A percentile compares a stretch with the other conserved stretches of the same genome.
Evolutionary conservation across 2,888 invertebrate species (phyloP).

Genomic region (Timema podura): DNA sequence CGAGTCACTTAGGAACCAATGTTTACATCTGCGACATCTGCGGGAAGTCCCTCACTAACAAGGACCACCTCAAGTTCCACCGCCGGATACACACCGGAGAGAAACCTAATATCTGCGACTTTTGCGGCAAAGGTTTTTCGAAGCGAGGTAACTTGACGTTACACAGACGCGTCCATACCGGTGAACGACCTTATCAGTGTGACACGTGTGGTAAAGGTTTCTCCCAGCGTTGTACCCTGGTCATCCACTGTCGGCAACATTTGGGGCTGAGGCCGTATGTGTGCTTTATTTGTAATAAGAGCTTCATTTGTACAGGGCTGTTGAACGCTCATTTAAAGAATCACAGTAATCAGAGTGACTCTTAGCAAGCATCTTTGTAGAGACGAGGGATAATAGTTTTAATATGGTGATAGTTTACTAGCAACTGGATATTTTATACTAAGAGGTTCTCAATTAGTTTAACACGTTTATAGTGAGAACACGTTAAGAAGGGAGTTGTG

Average conservation of each 20-base stretch:
- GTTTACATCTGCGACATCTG: conserved; percentile 28
- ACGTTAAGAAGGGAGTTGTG: too few species aligned
- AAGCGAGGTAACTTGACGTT: conserved; percentile 46
- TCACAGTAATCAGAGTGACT: conserved; percentile 5
- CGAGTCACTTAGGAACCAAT: conserved; percentile 23
- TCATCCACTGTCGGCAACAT: conserved; percentile 49
- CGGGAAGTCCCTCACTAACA: conserved; percentile 32
- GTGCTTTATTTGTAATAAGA: conserved; percentile 45
- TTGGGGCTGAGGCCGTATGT: conserved; percentile 48
- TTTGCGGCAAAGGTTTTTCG: conserved; percentile 38
- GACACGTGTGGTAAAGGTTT: conserved; percentile 50
- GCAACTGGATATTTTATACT: too few species aligned
- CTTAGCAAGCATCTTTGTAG: too few species aligned
- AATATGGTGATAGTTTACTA: too few species aligned
- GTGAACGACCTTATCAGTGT: conserved; percentile 50
- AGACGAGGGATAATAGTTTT: too few species aligned
- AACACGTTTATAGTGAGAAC: too few species aligned
- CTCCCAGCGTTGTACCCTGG: conserved; percentile 50
- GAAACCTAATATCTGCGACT: conserved; percentile 35
- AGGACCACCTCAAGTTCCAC: conserved; percentile 36
- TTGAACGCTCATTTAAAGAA: conserved; percentile 43
- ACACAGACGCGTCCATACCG: conserved; percentile 49
- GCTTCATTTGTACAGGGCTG: conserved; percentile 47
- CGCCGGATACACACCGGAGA: conserved; percentile 37
- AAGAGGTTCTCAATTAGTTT: too few species aligned